phyloP scores from a whole-genome alignment of 2,797 vertebrate species.

The Margarornis squamiger region DNA sequence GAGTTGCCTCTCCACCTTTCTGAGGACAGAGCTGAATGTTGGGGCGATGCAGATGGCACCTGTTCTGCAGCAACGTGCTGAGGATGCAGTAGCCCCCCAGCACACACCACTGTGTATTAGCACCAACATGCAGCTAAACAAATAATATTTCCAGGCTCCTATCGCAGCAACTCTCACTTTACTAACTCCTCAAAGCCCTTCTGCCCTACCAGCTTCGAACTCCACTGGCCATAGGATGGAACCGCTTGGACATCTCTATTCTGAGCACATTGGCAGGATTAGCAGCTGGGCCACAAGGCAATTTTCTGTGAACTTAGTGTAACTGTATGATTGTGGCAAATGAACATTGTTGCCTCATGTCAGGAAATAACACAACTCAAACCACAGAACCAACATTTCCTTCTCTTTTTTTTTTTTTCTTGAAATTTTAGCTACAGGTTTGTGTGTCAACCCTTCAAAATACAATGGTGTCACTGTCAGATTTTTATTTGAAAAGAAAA shows the following conservation, averaged over 20 bases:
- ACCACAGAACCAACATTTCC: neutral
- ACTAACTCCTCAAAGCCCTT: neutral
- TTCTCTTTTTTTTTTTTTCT: neutral
- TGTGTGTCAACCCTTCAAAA: neutral
- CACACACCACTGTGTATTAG: neutral
- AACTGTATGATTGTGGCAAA: neutral
- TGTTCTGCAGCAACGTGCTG: neutral
- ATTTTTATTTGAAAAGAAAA: neutral
- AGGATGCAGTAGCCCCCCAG: neutral
- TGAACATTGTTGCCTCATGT: neutral
- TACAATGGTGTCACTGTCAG: neutral
- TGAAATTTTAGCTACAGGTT: neutral
- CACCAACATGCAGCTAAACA: neutral
- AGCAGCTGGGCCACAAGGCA: neutral
- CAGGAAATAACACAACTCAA: slow-evolving; percentile 29
- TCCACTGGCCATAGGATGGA: too few species aligned
- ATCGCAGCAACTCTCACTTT: neutral
- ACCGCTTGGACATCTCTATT: fast-evolving
- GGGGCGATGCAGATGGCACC: neutral
- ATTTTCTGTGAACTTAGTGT: neutral
- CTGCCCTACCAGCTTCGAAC: neutral
- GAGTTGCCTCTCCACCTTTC: neutral
- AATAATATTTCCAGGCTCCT: neutral
- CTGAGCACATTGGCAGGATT: neutral
- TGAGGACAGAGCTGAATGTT: neutral